Percentiles rank a stretch among this genome's conserved stretches.
These are phyloP conservation scores for Listrodromus nycthemerus DNA, from an alignment of 2,888 invertebrate species.

Conservation along the genomic window DNA sequence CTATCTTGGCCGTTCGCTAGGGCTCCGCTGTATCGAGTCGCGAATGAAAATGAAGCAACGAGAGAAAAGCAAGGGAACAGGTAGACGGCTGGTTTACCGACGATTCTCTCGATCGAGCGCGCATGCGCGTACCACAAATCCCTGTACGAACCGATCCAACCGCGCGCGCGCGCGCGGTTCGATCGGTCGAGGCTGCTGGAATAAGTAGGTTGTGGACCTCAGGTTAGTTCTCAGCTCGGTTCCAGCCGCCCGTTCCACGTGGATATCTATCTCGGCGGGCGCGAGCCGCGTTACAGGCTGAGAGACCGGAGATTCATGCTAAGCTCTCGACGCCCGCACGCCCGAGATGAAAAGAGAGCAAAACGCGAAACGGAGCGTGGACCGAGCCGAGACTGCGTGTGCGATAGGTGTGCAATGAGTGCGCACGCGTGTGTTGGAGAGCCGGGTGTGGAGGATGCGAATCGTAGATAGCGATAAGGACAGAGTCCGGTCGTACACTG, in stretches of 20 bases:
- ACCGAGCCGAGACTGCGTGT: not conserved
- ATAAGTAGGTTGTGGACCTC: constrained; percentile 65
- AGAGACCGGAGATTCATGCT: constrained; percentile 23
- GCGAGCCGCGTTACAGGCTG: constrained; percentile 27
- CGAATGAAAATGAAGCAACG: constrained; percentile 23
- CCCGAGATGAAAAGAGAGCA: constrained; percentile 55
- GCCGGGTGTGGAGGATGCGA: constrained; percentile 64
- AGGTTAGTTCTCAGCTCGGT: constrained; percentile 48
- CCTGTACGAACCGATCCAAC: no score
- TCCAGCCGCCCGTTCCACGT: constrained; percentile 17
- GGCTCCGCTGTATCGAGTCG: not conserved
- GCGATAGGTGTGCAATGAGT: not conserved
- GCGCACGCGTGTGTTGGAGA: constrained; percentile 1
- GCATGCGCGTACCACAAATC: not conserved
- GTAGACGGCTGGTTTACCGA: constrained; percentile 1
- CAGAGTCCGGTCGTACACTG: constrained; percentile 42
- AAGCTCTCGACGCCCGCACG: constrained; percentile 42
- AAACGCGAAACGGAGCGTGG: constrained; percentile 14
- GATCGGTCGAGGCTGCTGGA: constrained; percentile 38
- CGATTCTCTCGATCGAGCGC: not conserved
- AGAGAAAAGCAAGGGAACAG: constrained; percentile 12
- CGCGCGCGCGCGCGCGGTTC: no score
- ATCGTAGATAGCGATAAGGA: constrained; percentile 59
- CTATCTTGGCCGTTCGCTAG: not conserved
- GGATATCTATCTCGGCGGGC: constrained; percentile 44